These are phyloP conservation scores for Cassiopea xamachana DNA, from an alignment of 30 jellyfish, hydroid and myxozoan genomes.

Conservation along the genomic window DNA sequence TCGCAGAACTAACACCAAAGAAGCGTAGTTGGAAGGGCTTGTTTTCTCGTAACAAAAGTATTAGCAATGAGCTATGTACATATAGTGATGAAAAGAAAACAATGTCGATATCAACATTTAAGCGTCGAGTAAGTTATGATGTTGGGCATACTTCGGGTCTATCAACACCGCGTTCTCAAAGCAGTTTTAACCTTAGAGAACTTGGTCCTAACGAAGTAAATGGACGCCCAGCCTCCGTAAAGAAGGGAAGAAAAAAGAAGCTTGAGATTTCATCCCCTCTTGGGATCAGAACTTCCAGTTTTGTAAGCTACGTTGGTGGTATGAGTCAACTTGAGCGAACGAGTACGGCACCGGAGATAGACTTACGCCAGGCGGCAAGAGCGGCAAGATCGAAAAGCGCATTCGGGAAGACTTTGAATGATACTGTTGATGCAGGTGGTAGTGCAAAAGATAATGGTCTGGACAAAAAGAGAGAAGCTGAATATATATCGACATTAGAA, in stretches of 20 bases:
- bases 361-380: constrained; percentile 51
- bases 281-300: constrained; percentile 67
- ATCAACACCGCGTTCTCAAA: constrained; percentile 63
- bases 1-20: constrained; percentile 58
- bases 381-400: constrained; percentile 28
- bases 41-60: constrained; percentile 74
- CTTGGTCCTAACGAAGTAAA: constrained; percentile 35
- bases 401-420: constrained; percentile 5
- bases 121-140: constrained; percentile 63
- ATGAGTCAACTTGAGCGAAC: constrained; percentile 62
- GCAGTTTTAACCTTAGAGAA: constrained; percentile 74
- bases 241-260: constrained; percentile 61
- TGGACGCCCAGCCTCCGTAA: constrained; percentile 44
- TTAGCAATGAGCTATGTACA: constrained; percentile 59
- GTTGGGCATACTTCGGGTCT: constrained; percentile 33
- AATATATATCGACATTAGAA: constrained; percentile 28
- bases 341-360: constrained; percentile 71
- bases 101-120: constrained; percentile 38
- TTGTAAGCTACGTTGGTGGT: constrained; percentile 79
- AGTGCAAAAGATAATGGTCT: background rate
- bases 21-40: constrained; percentile 92
- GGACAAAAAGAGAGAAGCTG: background rate
- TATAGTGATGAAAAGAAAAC: constrained; percentile 54
- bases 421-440: constrained; percentile 8
- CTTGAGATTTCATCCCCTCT: constrained; percentile 80